Conservation (phyloP, 2,888 invertebrate genomes). For the Aphodius sticticus region DNA sequence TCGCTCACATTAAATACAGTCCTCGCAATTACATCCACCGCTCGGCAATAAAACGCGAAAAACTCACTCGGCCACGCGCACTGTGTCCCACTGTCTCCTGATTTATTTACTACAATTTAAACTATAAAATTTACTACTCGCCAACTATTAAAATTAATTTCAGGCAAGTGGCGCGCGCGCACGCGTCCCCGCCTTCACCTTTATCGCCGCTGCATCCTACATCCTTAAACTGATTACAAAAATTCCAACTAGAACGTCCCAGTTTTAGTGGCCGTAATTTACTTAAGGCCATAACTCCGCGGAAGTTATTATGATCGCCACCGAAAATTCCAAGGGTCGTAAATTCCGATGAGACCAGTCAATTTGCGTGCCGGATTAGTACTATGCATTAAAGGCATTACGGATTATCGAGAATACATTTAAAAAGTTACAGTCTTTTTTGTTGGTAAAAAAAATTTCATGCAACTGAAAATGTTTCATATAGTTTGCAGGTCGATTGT, state of each 20-base stretch:
- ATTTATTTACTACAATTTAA: slow-evolving; percentile 37
- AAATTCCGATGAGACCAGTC: background rate
- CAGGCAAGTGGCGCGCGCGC: background rate
- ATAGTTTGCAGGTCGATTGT: no score
- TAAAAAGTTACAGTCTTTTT: background rate
- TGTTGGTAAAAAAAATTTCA: background rate
- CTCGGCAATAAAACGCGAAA: slow-evolving; percentile 51
- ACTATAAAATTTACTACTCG: slow-evolving; percentile 29
- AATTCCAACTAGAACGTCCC: background rate
- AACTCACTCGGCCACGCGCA: slow-evolving; percentile 13
- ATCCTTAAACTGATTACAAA: background rate
- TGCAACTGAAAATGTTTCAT: no score
- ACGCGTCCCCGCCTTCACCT: background rate
- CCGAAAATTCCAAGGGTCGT: background rate
- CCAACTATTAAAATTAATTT: slow-evolving; percentile 24
- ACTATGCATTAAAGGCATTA: background rate
- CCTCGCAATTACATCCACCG: slow-evolving; percentile 52
- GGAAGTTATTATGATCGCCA: background rate
- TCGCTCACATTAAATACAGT: slow-evolving; percentile 52
- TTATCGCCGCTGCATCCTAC: background rate
- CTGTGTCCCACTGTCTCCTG: background rate
- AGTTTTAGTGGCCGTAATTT: background rate
- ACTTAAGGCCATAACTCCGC: background rate
- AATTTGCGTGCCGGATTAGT: background rate
- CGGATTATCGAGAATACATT: background rate